These are phyloP conservation scores for Heliconius himera DNA, from an alignment of 1,140 invertebrate species.

Conservation along the genomic window DNA sequence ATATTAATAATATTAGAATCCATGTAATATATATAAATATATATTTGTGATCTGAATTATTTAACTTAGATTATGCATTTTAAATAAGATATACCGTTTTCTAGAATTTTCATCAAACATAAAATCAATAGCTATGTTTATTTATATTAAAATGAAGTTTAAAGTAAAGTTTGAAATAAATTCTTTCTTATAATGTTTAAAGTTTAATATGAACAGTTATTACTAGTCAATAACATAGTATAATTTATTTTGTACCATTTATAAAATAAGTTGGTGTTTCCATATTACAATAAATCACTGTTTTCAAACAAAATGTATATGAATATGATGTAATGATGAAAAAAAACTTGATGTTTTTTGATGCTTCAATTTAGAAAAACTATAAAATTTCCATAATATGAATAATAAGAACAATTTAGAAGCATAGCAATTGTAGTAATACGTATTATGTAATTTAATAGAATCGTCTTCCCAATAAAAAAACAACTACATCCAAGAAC, in stretches of 20 bases:
- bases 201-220: neutral
- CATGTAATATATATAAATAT: neutral
- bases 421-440: neutral
- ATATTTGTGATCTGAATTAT: constrained; percentile 1
- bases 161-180: neutral
- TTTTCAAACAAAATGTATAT: neutral
- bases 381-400: no score
- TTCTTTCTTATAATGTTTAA: neutral
- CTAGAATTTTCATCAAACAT: neutral
- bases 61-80: neutral
- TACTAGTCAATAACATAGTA: constrained; percentile 1
- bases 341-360: no score
- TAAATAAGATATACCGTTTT: neutral
- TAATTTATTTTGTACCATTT: neutral
- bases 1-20: neutral
- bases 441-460: neutral
- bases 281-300: neutral
- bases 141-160: neutral
- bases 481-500: neutral
- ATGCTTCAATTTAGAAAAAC: no score
- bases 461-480: neutral
- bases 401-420: no score
- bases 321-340: no score
- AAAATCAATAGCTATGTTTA: neutral
- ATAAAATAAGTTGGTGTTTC: neutral